Conservation (phyloP, 2,797 vertebrate species). For the Coilia nasus region DNA sequence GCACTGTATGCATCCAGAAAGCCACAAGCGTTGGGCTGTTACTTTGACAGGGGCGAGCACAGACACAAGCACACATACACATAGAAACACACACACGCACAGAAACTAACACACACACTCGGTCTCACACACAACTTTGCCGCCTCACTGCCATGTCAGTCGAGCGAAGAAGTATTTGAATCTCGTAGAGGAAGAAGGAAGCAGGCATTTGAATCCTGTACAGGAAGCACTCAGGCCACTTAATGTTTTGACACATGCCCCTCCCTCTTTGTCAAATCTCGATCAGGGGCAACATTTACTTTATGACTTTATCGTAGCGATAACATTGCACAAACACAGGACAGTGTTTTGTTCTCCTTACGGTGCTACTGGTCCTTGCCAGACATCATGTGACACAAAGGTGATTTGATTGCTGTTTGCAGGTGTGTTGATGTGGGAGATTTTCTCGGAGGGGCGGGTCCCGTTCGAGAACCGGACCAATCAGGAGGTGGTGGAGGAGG, state of each 20-base stretch:
- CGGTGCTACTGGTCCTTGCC: too few species aligned
- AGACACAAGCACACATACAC: not conserved
- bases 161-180: not conserved
- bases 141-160: not conserved
- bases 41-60: not conserved
- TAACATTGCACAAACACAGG: too few species aligned
- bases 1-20: too few species aligned
- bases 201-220: too few species aligned
- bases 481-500: constrained; percentile 79
- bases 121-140: not conserved
- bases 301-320: not conserved
- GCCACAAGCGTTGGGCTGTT: too few species aligned
- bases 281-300: not conserved
- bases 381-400: not conserved
- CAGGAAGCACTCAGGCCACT: not conserved
- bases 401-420: constrained; percentile 42
- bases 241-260: not conserved
- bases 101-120: too few species aligned
- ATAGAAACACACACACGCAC: too few species aligned
- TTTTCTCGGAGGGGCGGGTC: constrained; percentile 83
- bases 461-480: constrained; percentile 84
- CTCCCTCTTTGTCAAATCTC: not conserved
- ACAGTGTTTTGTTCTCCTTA: too few species aligned
- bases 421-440: constrained; percentile 93
- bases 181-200: not conserved